phyloP scores from a whole-genome alignment of 2,888 invertebrate species.

The Eucriotettix oculatus region DNA sequence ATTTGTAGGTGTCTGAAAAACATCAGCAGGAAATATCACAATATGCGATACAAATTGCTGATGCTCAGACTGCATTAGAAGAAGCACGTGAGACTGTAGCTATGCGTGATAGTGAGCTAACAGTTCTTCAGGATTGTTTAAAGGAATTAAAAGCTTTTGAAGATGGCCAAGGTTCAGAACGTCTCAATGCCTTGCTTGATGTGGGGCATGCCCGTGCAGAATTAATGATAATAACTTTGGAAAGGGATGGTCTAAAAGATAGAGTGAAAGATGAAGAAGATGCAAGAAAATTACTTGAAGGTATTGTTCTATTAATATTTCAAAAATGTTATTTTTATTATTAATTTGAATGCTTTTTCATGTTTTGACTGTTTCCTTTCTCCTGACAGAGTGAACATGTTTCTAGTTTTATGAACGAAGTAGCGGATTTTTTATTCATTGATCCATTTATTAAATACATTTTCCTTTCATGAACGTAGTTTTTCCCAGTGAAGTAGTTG shows the following conservation, averaged over 20 bases:
- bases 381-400: no score
- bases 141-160: conserved; percentile 7
- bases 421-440: no score
- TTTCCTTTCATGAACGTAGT: no score
- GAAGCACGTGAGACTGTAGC: conserved; percentile 23
- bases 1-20: no score
- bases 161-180: conserved; percentile 2
- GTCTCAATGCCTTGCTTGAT: conserved; percentile 32
- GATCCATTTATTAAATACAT: no score
- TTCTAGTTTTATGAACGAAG: no score
- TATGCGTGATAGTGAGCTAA: conserved; percentile 22
- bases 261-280: conserved; percentile 28
- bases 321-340: neutral
- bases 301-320: conserved; percentile 14
- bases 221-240: conserved; percentile 33
- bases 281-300: conserved; percentile 27
- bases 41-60: neutral
- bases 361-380: neutral
- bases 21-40: no score
- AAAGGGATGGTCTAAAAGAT: conserved; percentile 30
- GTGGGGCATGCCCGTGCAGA: conserved; percentile 41
- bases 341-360: neutral
- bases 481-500: no score
- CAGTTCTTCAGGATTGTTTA: conserved; percentile 17
- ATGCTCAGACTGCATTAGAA: conserved; percentile 25